phyloP scores from a whole-genome alignment of 2,797 vertebrate species.

The Euthynnus affinis region DNA sequence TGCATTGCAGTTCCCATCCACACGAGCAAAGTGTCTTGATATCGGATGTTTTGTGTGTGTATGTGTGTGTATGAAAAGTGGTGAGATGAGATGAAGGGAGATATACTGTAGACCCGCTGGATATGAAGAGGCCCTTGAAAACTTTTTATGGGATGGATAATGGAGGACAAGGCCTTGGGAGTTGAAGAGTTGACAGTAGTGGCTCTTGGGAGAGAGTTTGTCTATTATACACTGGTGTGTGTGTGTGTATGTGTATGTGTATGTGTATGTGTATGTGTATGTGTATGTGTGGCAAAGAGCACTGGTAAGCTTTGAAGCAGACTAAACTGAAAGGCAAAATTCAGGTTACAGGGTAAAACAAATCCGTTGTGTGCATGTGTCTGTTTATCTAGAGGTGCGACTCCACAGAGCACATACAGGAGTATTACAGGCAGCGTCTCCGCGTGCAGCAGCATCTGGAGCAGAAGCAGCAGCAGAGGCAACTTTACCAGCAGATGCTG shows the following conservation, averaged over 20 bases:
- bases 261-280: slow-evolving; percentile 14
- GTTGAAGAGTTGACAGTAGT: slow-evolving; percentile 50
- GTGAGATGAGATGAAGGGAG: slow-evolving; percentile 40
- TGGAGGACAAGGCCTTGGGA: slow-evolving; percentile 70
- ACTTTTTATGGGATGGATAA: slow-evolving; percentile 75
- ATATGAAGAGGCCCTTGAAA: slow-evolving; percentile 75
- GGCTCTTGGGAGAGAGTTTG: slow-evolving; percentile 52
- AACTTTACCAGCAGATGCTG: slow-evolving; percentile 98
- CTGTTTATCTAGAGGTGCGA: slow-evolving; percentile 83
- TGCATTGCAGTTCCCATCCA: slow-evolving; percentile 55
- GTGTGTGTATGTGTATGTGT: slow-evolving; percentile 15
- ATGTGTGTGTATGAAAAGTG: slow-evolving; percentile 25
- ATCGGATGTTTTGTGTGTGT: slow-evolving; percentile 53
- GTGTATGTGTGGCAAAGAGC: slow-evolving; percentile 7
- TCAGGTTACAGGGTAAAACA: slow-evolving; percentile 2
- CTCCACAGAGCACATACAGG: slow-evolving; percentile 93
- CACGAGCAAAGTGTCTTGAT: slow-evolving; percentile 55
- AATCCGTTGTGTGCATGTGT: slow-evolving; percentile 2
- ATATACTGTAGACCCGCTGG: slow-evolving; percentile 40
- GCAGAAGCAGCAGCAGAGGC: slow-evolving; percentile 95
- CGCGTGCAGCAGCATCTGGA: slow-evolving; percentile 97
- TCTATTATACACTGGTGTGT: slow-evolving; percentile 34
- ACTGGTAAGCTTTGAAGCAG: slow-evolving; percentile 9
- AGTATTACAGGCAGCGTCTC: slow-evolving; percentile 94
- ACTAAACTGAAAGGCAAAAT: background rate